Percentiles rank a stretch among this genome's conserved stretches.
Conservation (phyloP, 2,888 invertebrate genomes). For the Bellardia bayeri region DNA sequence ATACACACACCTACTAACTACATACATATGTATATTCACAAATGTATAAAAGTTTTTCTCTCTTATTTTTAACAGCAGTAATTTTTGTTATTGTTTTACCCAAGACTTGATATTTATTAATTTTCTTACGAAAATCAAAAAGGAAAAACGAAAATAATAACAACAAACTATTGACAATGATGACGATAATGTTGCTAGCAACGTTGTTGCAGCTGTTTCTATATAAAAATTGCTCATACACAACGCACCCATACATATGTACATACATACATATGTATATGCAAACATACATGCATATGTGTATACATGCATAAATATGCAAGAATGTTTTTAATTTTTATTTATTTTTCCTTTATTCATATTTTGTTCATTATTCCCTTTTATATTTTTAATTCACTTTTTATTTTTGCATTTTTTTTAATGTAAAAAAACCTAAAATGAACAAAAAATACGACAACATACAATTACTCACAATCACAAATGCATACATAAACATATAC, state of each 20-base stretch:
- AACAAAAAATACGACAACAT: constrained; percentile 29
- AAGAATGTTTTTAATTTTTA: constrained; percentile 61
- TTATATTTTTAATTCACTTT: constrained; percentile 62
- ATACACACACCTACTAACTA: background rate
- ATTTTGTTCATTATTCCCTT: constrained; percentile 65
- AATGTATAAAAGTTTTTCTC: background rate
- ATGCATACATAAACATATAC: background rate
- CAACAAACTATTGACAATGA: constrained; percentile 53
- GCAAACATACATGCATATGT: constrained; percentile 1
- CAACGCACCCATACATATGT: constrained; percentile 1
- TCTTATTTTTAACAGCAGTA: background rate
- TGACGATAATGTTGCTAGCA: constrained; percentile 50
- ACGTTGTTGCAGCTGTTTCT: constrained; percentile 67
- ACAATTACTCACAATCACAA: background rate
- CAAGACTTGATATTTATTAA: constrained; percentile 65
- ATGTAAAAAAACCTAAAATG: constrained; percentile 46
- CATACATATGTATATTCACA: background rate
- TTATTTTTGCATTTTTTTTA: constrained; percentile 76
- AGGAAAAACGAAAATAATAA: constrained; percentile 7
- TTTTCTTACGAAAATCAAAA: constrained; percentile 39
- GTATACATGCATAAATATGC: background rate
- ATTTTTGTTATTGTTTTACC: constrained; percentile 55
- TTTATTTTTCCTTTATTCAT: constrained; percentile 74
- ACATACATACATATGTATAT: background rate
- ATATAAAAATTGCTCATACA: constrained; percentile 27